Base-by-base conservation (phyloP, 2,888 invertebrate species). In the Pachycephus smyrnensis region DNA sequence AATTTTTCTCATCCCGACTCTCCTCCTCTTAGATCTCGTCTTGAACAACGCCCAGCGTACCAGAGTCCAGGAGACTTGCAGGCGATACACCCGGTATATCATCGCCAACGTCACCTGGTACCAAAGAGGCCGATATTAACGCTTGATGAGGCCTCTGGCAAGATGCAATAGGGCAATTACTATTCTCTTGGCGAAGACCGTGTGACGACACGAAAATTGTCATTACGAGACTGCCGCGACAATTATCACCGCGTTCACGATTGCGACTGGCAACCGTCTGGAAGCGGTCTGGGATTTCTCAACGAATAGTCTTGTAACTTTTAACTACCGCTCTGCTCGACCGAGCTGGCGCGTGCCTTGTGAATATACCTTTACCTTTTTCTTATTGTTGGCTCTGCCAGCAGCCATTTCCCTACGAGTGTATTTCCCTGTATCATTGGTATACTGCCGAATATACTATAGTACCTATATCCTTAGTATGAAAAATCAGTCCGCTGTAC, bases 251-350 rank as follows among this genome's bases (percentile, higher is more conserved):
- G 88, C 87, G 89, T 89, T 89, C 88, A 89, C 89, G 89, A 90
- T 90, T 90, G 88, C 89, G 89, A 90, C 90, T 90, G 89, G 88
- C 88, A 87, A 88, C 86, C 88, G 89, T 89, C 90, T 88, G 88
- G 89, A 89, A 90, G 90, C 89, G 88, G 88, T 89, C 88, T 89
- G 86, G 90, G 89, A 90, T 90, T 90, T 89, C 90, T 89, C 90
- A 90, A 90, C 90, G 88, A 87, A 90, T 90, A 88, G 87, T 90
- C 90, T 89, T 89, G 90, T 89, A 90, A 90, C 90, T 90, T 90
- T 90, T 89, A 89, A 90, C 89, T 89, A 89, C 90, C 89, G 71
- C 32, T 71, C 33, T 31, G 71, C 31, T 31, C 55, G 55, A 55
- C 55, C 55, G 55, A 15, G 55, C 55, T 23, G 55, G 55, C 55